Conservation (phyloP, 2,113 vertebrate species). For the human (Homo sapiens) region DNA sequence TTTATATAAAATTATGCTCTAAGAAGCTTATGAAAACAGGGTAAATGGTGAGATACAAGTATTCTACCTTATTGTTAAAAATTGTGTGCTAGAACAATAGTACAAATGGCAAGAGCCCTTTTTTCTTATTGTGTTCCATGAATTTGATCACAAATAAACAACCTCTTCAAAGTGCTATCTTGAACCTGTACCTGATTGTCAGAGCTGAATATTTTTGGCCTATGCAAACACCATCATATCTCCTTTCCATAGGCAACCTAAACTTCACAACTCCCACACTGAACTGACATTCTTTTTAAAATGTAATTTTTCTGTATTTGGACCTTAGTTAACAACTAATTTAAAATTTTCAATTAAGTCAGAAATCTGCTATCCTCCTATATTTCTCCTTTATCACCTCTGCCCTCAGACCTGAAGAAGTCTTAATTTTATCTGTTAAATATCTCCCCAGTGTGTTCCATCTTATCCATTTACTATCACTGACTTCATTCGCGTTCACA, state of each 20-base stretch:
- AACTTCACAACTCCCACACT: background rate
- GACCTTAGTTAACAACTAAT: background rate
- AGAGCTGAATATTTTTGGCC: background rate
- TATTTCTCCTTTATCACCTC: background rate
- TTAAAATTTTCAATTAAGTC: background rate
- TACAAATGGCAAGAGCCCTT: background rate
- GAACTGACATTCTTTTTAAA: background rate
- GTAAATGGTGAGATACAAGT: background rate
- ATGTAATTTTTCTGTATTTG: background rate
- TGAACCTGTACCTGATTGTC: background rate
- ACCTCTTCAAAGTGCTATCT: background rate
- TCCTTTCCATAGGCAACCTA: background rate
- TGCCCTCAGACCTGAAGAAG: background rate
- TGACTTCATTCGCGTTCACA: background rate
- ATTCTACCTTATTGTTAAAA: background rate
- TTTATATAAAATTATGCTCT: background rate
- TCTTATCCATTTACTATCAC: background rate
- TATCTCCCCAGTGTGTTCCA: background rate
- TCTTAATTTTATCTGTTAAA: background rate
- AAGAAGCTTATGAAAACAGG: background rate
- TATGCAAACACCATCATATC: background rate
- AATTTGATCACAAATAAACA: background rate
- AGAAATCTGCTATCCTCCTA: background rate
- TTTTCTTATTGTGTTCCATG: background rate
- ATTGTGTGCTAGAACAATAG: background rate